Evolutionary conservation across 2,888 invertebrate species (phyloP).

Genomic region (Cheiracanthium punctorium): DNA sequence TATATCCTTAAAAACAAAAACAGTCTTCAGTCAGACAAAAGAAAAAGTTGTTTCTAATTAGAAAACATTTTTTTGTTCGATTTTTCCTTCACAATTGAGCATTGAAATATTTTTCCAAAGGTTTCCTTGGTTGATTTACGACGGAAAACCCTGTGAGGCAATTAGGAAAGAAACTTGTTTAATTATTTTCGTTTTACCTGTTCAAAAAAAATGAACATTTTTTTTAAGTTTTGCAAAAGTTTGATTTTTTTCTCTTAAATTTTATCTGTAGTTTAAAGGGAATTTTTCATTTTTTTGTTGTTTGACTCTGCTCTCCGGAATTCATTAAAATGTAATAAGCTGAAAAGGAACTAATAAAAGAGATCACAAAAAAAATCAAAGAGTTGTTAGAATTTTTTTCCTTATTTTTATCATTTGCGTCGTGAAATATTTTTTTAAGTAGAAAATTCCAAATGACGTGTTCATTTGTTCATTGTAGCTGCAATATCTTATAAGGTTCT

Average conservation of each 20-base stretch:
- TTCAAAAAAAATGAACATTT: not conserved
- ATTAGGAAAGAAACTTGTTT: not conserved
- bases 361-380: not conserved
- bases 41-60: not conserved
- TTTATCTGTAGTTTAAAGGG: not conserved
- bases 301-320: not conserved
- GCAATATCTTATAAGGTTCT: too few species aligned
- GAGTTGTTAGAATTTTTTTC: too few species aligned
- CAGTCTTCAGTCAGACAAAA: too few species aligned
- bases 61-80: not conserved
- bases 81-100: not conserved
- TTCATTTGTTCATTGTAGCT: too few species aligned
- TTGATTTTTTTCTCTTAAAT: not conserved
- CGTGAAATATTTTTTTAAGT: too few species aligned
- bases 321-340: not conserved
- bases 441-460: too few species aligned
- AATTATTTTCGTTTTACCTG: not conserved
- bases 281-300: not conserved
- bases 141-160: not conserved
- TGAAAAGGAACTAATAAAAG: not conserved
- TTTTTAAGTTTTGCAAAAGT: too few species aligned
- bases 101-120: not conserved
- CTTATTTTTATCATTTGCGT: too few species aligned
- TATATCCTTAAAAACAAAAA: too few species aligned
- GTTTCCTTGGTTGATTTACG: not conserved